Evolutionary conservation across 2,797 vertebrate species (phyloP).

Genomic region (Dryobates pubescens): DNA sequence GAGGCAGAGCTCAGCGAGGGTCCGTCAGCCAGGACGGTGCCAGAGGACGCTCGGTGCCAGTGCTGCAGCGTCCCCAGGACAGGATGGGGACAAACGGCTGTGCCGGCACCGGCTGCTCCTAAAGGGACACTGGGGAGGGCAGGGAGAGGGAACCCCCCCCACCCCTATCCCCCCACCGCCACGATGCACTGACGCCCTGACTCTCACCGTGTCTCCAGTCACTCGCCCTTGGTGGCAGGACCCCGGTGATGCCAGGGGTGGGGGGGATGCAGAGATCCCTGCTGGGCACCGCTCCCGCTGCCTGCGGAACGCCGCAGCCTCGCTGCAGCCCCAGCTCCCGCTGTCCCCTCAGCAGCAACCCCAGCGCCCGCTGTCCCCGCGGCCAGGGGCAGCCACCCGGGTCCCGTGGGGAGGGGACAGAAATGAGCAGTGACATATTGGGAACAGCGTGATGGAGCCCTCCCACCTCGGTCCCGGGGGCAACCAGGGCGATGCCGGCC

Average conservation of each 20-base stretch:
- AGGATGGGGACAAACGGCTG: neutral
- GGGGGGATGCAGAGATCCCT: neutral
- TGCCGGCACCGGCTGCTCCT: neutral
- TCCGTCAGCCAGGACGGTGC: neutral
- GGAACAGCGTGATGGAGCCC: neutral
- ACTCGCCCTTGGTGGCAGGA: neutral
- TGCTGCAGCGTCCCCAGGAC: neutral
- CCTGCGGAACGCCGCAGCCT: neutral
- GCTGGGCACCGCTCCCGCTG: neutral
- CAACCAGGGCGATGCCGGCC: neutral
- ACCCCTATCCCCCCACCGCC: fast-evolving
- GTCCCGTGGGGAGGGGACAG: neutral
- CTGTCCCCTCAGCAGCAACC: neutral
- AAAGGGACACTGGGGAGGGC: neutral
- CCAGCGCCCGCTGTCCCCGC: neutral
- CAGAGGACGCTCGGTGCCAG: neutral
- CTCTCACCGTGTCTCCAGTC: neutral
- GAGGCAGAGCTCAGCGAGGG: neutral
- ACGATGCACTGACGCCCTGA: fast-evolving
- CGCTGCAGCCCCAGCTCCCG: neutral
- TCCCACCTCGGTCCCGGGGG: neutral
- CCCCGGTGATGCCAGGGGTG: neutral
- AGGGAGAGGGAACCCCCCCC: neutral
- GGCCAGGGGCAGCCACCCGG: neutral
- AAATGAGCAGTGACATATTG: neutral